Conservation (phyloP, 2,113 vertebrate species). For the Oceanites oceanicus region DNA sequence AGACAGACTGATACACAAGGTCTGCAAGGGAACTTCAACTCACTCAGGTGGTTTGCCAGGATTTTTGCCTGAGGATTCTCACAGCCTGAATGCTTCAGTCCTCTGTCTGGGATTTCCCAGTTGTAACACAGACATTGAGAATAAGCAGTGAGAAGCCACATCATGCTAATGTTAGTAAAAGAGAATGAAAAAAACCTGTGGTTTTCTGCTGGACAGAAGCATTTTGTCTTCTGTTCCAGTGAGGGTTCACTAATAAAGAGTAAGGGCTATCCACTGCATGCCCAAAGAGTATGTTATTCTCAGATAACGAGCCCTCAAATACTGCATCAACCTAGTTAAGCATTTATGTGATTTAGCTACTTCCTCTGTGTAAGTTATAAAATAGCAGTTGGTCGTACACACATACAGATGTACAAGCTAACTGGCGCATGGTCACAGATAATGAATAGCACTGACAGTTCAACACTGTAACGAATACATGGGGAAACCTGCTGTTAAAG, state of each 20-base stretch:
- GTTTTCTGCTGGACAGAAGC: neutral
- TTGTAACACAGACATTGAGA: neutral
- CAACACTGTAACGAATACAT: neutral
- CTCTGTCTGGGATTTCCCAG: neutral
- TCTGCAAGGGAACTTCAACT: neutral
- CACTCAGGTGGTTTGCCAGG: neutral
- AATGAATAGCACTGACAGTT: neutral
- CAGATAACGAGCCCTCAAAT: neutral
- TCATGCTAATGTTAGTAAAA: neutral
- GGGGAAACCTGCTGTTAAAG: neutral
- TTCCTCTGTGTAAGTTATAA: neutral
- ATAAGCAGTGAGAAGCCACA: neutral
- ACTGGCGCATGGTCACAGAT: neutral
- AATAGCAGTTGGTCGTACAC: neutral
- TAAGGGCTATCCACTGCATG: neutral
- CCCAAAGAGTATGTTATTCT: neutral
- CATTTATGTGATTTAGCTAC: neutral
- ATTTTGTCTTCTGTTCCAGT: neutral
- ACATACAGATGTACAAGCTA: neutral
- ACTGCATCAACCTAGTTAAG: neutral
- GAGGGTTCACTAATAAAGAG: neutral
- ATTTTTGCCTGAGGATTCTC: neutral
- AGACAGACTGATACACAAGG: neutral
- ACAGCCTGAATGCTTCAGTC: neutral
- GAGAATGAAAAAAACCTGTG: neutral